Conservation (phyloP, 2,113 vertebrate species). For the Erythrocebus patas region DNA sequence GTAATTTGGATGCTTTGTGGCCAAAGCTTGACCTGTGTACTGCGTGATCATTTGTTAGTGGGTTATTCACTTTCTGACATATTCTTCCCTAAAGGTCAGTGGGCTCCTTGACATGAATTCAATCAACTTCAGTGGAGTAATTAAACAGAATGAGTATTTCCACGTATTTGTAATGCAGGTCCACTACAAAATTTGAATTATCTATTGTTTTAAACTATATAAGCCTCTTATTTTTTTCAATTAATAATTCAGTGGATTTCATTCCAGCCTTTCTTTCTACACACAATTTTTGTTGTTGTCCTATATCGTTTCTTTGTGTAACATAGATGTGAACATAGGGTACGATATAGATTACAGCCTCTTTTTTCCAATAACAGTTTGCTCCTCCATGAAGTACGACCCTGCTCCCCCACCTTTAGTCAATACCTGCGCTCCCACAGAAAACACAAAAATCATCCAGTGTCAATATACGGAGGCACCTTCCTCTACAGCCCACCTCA, state of each 20-base stretch:
- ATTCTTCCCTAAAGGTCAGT: background rate
- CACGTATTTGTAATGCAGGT: background rate
- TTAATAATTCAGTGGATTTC: background rate
- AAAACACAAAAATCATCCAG: background rate
- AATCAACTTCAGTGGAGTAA: background rate
- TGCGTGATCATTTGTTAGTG: background rate
- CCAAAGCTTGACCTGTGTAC: background rate
- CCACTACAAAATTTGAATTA: background rate
- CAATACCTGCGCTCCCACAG: background rate
- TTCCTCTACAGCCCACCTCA: background rate
- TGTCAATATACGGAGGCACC: background rate
- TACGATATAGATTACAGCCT: background rate
- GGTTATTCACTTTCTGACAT: background rate
- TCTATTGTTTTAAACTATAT: background rate
- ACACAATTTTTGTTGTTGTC: background rate
- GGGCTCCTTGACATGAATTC: background rate
- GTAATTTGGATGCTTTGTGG: background rate
- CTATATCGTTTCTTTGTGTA: background rate
- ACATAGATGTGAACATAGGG: background rate
- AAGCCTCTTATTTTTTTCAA: background rate
- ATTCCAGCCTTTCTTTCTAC: background rate
- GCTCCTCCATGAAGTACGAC: background rate
- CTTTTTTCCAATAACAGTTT: background rate
- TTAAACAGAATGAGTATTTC: background rate
- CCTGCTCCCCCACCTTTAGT: background rate